Evolutionary conservation across 2,888 invertebrate species (phyloP).

Genomic region (Xylota sylvarum): DNA sequence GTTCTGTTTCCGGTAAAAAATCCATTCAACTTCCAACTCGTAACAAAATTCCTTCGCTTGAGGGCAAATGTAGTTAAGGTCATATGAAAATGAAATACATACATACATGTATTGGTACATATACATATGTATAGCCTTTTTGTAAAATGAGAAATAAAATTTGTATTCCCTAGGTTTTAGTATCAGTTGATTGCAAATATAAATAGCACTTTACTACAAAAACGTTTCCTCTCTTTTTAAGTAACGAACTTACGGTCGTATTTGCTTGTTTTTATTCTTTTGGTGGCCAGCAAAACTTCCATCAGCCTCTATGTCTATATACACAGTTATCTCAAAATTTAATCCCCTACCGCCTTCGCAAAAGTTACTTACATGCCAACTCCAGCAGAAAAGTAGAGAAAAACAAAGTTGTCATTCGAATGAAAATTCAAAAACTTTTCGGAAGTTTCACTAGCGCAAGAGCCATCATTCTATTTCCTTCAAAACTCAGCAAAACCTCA

Average conservation of each 20-base stretch:
- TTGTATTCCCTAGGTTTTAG: background rate
- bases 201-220: constrained; percentile 1
- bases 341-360: constrained; percentile 48
- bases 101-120: background rate
- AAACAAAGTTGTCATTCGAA: constrained; percentile 73
- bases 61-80: background rate
- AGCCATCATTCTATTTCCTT: constrained; percentile 71
- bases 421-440: constrained; percentile 77
- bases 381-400: constrained; percentile 60
- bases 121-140: background rate
- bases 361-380: constrained; percentile 62
- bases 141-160: background rate
- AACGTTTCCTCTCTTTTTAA: background rate
- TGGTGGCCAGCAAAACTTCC: constrained; percentile 13
- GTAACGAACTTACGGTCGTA: background rate
- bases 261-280: constrained; percentile 2
- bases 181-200: constrained; percentile 4
- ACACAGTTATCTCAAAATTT: constrained; percentile 29
- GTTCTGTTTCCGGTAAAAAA: no score
- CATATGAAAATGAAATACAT: background rate
- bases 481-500: constrained; percentile 6
- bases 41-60: background rate
- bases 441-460: constrained; percentile 68
- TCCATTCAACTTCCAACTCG: background rate
- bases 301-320: constrained; percentile 4